Conservation (phyloP, 2,888 invertebrate species). For the Calliphora vomitoria region DNA sequence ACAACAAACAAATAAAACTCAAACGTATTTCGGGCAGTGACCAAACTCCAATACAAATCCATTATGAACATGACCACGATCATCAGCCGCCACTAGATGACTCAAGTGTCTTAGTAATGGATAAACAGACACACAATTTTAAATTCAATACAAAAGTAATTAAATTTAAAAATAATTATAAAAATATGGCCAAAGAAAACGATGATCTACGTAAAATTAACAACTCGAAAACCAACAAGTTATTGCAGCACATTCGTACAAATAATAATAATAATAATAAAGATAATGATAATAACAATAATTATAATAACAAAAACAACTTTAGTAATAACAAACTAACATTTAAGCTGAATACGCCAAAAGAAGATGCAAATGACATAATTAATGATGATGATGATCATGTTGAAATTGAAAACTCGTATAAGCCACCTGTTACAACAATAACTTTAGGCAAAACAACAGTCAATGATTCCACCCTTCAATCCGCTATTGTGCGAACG, state of each 20-base stretch:
- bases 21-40: not conserved
- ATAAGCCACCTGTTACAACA: slow-evolving; percentile 9
- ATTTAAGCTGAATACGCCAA: not conserved
- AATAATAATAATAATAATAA: slow-evolving; percentile 11
- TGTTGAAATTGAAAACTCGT: not conserved
- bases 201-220: slow-evolving; percentile 5
- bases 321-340: slow-evolving; percentile 19
- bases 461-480: not conserved
- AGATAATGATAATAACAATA: not conserved
- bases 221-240: slow-evolving; percentile 15
- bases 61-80: slow-evolving; percentile 2
- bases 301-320: not conserved
- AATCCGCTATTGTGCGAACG: not conserved
- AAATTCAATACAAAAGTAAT: not conserved
- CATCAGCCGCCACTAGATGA: not conserved
- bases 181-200: slow-evolving; percentile 20
- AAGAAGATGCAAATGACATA: slow-evolving; percentile 11
- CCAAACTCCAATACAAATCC: slow-evolving; percentile 1
- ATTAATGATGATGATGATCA: slow-evolving; percentile 18
- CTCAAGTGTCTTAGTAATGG: not conserved
- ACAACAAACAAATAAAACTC: not conserved
- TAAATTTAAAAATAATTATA: slow-evolving; percentile 12
- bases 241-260: slow-evolving; percentile 10
- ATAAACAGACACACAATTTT: not conserved
- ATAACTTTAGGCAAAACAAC: not conserved